Base-by-base conservation (phyloP, 2,113 vertebrate species). In the Narcine bancroftii region DNA sequence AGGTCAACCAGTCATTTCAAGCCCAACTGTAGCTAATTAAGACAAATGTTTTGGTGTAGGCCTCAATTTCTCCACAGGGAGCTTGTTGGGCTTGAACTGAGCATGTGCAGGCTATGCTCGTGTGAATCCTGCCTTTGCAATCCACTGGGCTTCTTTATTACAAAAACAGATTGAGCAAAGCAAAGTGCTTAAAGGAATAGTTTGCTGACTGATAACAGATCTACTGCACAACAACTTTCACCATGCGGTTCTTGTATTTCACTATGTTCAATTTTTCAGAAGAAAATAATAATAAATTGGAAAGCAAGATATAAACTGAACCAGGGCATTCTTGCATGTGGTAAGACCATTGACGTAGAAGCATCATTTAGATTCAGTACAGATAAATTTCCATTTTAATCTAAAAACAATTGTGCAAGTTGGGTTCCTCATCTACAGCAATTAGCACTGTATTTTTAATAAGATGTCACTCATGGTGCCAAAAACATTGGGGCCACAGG, bases 1-100 rank as follows among this genome's bases (percentile, higher is more conserved):
- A 69, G 89, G 63, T 69, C 89, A 91, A 69, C 89, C 63, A 91
- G 89, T 47, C 89, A 69, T 91, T 69, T 91, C 63, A 91, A 69
- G 63, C 21, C 89, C 63, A 45, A 91, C 89, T 91, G 63, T 26
- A 69, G 36, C 89, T 91, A 91, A 91, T 69, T 91, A 91, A 91
- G 89, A 91, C 39, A 66, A 69, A 69, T 91, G 89, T 91, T 69
- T 45, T 91, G 89, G 89, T 69, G 89, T 29, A 45, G 63, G 89
- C 89, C 89, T 69, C 36, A 66, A 13, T 17, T 42, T 91, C 89
- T 26, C 63, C 63, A 69, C 63, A 45, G 89, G 63, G 36, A 39
- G 24, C 63, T 69, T 29, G 45, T 69, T 29, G 63, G 42, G 10
- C 17, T 3, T 13, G 89, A 91, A 91, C 39, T 91, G 89, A 91